These are phyloP conservation scores for Eristalis tenax DNA, from an alignment of 2,888 invertebrate genomes.

Conservation along the genomic window DNA sequence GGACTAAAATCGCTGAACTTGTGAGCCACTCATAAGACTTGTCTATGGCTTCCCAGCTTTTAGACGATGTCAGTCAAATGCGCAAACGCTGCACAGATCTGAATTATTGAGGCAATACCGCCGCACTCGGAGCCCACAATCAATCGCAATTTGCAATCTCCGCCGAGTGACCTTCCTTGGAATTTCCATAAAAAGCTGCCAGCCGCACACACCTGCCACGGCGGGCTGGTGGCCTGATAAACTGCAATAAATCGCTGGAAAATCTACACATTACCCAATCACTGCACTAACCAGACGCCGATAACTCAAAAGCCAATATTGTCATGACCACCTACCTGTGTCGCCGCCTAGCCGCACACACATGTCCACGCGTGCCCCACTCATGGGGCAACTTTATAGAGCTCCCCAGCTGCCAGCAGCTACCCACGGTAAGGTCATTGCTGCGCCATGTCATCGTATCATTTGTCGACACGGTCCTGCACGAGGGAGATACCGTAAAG, in stretches of 20 bases:
- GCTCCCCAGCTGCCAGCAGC: conserved; percentile 58
- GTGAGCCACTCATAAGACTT: too few species aligned
- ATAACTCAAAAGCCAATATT: conserved; percentile 69
- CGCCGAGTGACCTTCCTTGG: conserved; percentile 35
- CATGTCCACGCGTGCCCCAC: conserved; percentile 19
- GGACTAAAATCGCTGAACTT: too few species aligned
- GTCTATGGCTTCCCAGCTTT: too few species aligned
- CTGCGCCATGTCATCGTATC: conserved; percentile 67
- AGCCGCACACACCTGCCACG: conserved; percentile 44
- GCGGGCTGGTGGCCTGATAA: conserved; percentile 25
- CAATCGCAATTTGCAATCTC: not conserved
- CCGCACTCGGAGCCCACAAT: not conserved
- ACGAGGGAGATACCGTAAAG: not conserved
- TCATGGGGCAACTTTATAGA: conserved; percentile 35
- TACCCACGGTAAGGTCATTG: conserved; percentile 70
- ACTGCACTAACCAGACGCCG: conserved; percentile 36
- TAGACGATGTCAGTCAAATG: too few species aligned
- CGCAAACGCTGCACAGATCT: not conserved
- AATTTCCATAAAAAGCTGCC: conserved; percentile 19
- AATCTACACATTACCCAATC: conserved; percentile 54
- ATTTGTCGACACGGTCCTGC: conserved; percentile 57
- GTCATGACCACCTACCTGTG: conserved; percentile 71
- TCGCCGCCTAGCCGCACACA: conserved; percentile 21
- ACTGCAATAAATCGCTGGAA: conserved; percentile 26
- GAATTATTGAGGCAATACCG: not conserved